phyloP scores from a whole-genome alignment of 2,797 vertebrate genomes.

The Podarcis siculus region DNA sequence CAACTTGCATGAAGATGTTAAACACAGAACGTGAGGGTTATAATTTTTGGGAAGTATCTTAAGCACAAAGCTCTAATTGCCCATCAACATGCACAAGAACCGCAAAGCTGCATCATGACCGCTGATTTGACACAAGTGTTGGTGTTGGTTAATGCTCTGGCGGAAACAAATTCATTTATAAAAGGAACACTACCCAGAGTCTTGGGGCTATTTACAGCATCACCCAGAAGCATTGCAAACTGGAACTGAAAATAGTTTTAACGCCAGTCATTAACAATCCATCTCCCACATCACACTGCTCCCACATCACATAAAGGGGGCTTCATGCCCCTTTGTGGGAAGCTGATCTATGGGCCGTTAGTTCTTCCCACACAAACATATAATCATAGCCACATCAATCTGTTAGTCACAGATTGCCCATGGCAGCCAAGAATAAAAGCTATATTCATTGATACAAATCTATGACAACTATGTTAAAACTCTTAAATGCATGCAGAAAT shows the following conservation, averaged over 20 bases:
- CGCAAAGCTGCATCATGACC: not conserved
- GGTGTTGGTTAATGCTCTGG: not conserved
- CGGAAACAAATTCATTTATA: not conserved
- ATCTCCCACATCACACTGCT: slow-evolving; percentile 25
- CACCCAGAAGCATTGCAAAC: not conserved
- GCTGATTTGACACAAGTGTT: not conserved
- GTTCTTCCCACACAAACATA: not conserved
- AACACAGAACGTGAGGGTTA: not conserved
- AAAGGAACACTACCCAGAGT: not conserved
- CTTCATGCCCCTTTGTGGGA: slow-evolving; percentile 7
- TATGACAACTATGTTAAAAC: too few relatives aligned
- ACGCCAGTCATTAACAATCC: not conserved
- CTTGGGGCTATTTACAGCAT: slow-evolving; percentile 15
- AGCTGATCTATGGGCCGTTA: slow-evolving; percentile 51
- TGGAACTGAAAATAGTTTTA: not conserved
- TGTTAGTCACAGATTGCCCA: slow-evolving; percentile 33
- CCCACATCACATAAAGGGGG: slow-evolving; percentile 36
- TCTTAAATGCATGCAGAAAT: too few relatives aligned
- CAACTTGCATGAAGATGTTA: slow-evolving; percentile 7
- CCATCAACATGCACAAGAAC: not conserved
- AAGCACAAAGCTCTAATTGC: slow-evolving; percentile 27
- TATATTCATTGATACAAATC: slow-evolving; percentile 32
- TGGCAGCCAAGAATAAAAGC: slow-evolving; percentile 52
- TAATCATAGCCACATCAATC: not conserved
- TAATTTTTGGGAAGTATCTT: not conserved